Percentiles rank a stretch among this genome's conserved stretches.
These are phyloP conservation scores for Ornithoptera priamus DNA, from an alignment of 2,888 invertebrate species.

Conservation along the genomic window DNA sequence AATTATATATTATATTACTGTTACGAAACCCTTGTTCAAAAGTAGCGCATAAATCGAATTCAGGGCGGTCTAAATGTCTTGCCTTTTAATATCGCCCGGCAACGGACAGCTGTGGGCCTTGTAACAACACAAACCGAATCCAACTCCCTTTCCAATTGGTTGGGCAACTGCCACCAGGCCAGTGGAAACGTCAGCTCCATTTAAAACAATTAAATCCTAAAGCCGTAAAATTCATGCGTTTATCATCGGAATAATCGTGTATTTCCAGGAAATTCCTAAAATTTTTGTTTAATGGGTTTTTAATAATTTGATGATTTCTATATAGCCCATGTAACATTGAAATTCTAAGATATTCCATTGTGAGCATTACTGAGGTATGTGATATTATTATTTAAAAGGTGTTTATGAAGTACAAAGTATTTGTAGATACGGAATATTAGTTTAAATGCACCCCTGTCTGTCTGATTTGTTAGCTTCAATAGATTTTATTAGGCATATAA, in stretches of 20 bases:
- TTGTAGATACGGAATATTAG: no score
- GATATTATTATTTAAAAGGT: no score
- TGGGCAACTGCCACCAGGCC: constrained; percentile 36
- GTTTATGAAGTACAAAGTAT: no score
- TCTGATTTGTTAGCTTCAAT: no score
- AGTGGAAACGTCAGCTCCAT: constrained; percentile 44
- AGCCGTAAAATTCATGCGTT: constrained; percentile 22
- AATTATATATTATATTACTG: neutral
- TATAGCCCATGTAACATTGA: neutral
- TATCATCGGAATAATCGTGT: neutral
- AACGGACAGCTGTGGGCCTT: constrained; percentile 57
- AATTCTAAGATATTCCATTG: neutral
- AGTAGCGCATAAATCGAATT: constrained; percentile 27
- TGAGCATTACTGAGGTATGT: neutral
- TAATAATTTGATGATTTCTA: neutral
- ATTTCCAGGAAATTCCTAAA: neutral
- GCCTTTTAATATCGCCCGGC: constrained; percentile 51
- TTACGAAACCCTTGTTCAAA: constrained; percentile 19
- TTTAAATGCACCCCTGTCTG: no score
- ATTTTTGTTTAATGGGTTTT: neutral
- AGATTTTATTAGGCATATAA: no score
- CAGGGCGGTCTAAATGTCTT: constrained; percentile 24
- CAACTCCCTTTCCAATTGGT: constrained; percentile 71
- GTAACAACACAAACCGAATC: constrained; percentile 56
- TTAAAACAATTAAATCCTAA: constrained; percentile 48